Conservation (phyloP, 2,888 invertebrate species). For the Perizoma affinitatum region DNA sequence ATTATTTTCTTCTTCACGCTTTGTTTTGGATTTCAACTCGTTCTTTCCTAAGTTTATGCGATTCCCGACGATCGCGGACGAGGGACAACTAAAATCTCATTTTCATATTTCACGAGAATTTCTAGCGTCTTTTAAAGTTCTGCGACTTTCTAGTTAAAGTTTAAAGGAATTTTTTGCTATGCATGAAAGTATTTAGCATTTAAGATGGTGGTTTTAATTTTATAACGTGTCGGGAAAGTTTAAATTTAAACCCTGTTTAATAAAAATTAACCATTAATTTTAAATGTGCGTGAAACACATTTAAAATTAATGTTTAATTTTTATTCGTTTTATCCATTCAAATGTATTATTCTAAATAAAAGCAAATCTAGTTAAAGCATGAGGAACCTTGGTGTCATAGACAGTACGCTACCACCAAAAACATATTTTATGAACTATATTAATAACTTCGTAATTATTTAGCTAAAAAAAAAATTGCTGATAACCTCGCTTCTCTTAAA, state of each 20-base stretch:
- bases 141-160: conserved; percentile 29
- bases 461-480: too few species aligned
- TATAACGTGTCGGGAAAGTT: conserved; percentile 5
- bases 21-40: neutral
- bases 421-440: too few species aligned
- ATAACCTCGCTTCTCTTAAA: too few species aligned
- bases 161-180: conserved; percentile 24
- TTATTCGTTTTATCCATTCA: too few species aligned
- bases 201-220: conserved; percentile 25
- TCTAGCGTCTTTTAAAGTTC: conserved; percentile 34
- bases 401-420: too few species aligned
- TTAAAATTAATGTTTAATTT: too few species aligned
- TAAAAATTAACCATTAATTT: too few species aligned
- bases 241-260: conserved; percentile 15
- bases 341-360: too few species aligned
- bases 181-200: conserved; percentile 31
- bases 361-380: too few species aligned
- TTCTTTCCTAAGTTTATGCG: neutral
- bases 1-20: neutral
- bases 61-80: neutral
- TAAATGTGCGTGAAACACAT: too few species aligned
- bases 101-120: conserved; percentile 37
- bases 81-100: conserved; percentile 31
- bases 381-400: too few species aligned
- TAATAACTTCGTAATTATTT: too few species aligned